phyloP scores from a whole-genome alignment of 2,888 invertebrate species.

The Aplocera efformata region DNA sequence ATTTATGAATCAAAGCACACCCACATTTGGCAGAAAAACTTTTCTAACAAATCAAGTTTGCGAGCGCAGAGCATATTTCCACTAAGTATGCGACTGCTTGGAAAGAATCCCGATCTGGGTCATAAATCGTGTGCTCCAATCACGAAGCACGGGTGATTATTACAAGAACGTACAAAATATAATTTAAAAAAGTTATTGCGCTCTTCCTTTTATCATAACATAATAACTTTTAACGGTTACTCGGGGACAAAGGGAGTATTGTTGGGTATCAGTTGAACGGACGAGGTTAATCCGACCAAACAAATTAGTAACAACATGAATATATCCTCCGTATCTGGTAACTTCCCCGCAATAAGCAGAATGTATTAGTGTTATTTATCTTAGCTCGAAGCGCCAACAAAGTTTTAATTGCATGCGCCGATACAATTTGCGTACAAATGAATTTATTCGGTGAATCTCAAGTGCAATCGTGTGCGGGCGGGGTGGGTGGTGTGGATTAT shows the following conservation, averaged over 20 bases:
- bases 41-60: slow-evolving; percentile 18
- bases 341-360: slow-evolving; percentile 77
- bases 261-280: slow-evolving; percentile 58
- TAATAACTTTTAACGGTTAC: slow-evolving; percentile 45
- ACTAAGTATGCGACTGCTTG: slow-evolving; percentile 9
- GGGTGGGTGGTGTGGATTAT: slow-evolving; percentile 57
- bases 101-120: slow-evolving; percentile 9
- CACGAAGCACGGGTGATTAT: slow-evolving; percentile 12
- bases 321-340: slow-evolving; percentile 75
- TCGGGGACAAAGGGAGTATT: slow-evolving; percentile 58
- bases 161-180: slow-evolving; percentile 2
- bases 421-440: slow-evolving; percentile 81
- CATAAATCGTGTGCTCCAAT: slow-evolving; percentile 8
- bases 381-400: slow-evolving; percentile 76
- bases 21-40: slow-evolving; percentile 18
- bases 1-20: slow-evolving; percentile 15
- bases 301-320: slow-evolving; percentile 79
- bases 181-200: slow-evolving; percentile 17
- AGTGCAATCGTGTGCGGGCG: slow-evolving; percentile 60
- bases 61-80: slow-evolving; percentile 13
- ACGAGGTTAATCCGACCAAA: slow-evolving; percentile 72
- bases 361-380: slow-evolving; percentile 81
- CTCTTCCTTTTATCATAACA: slow-evolving; percentile 21
- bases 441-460: slow-evolving; percentile 78
- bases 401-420: slow-evolving; percentile 81